Conservation (phyloP, 2,888 invertebrate genomes). For the Troides oblongomaculatus region DNA sequence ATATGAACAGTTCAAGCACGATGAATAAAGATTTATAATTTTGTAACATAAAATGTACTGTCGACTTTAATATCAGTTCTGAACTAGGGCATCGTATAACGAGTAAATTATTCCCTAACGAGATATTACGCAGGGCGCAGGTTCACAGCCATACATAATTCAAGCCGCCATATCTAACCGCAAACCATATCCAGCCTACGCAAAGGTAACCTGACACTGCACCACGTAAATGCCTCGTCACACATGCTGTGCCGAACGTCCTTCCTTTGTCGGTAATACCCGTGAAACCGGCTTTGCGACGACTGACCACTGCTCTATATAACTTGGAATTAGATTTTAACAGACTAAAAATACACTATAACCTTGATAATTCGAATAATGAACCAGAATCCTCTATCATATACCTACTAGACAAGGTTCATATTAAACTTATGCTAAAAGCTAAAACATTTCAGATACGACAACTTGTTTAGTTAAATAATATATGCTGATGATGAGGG, state of each 20-base stretch:
- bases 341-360: not conserved
- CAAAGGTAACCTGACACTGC: slow-evolving; percentile 40
- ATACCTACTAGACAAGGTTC: not conserved
- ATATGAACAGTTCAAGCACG: too few species aligned
- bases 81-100: not conserved
- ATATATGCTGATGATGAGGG: too few species aligned
- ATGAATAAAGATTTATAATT: too few species aligned
- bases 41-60: not conserved
- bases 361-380: not conserved
- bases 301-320: slow-evolving; percentile 30
- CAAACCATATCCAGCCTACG: slow-evolving; percentile 29
- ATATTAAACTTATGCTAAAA: not conserved
- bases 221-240: slow-evolving; percentile 38
- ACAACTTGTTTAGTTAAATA: too few species aligned
- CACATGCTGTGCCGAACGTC: slow-evolving; percentile 33
- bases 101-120: slow-evolving; percentile 6
- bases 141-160: slow-evolving; percentile 19
- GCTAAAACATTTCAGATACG: too few species aligned
- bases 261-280: slow-evolving; percentile 43
- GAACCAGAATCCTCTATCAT: not conserved
- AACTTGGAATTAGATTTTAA: slow-evolving; percentile 17
- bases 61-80: not conserved
- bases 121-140: slow-evolving; percentile 1
- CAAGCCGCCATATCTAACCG: slow-evolving; percentile 18
- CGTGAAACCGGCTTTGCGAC: slow-evolving; percentile 47